A percentile compares a stretch with the other conserved stretches of the same genome.
Conservation (phyloP, 2,888 invertebrate species). For the Drosophila anomalipes region DNA sequence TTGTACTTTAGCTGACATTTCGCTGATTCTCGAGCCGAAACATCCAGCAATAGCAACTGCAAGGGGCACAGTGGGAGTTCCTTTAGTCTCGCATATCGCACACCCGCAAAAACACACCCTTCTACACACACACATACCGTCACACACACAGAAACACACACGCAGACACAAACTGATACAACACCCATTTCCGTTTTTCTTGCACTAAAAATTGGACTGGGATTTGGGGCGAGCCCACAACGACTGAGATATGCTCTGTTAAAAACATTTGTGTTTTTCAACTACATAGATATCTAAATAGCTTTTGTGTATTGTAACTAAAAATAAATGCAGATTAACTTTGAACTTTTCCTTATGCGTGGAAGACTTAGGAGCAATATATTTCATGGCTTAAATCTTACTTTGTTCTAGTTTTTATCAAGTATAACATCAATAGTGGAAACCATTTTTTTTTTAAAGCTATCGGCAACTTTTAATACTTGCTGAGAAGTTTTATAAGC, state of each 20-base stretch:
- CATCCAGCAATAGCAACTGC: slow-evolving; percentile 27
- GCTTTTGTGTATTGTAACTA: not conserved
- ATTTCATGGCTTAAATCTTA: slow-evolving; percentile 1
- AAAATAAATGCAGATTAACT: not conserved
- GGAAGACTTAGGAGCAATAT: not conserved
- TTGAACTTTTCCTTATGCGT: not conserved
- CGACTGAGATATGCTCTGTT: slow-evolving; percentile 26
- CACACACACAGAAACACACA: not conserved
- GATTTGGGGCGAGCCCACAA: not conserved
- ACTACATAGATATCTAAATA: not conserved
- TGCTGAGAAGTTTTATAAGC: not conserved
- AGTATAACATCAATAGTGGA: not conserved
- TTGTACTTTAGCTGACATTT: slow-evolving; percentile 64
- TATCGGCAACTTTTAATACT: not conserved
- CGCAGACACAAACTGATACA: slow-evolving; percentile 24
- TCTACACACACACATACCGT: slow-evolving; percentile 22
- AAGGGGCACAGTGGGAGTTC: slow-evolving; percentile 56
- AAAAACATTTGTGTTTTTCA: not conserved
- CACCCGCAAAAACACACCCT: slow-evolving; percentile 38
- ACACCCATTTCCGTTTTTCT: slow-evolving; percentile 54
- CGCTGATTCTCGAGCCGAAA: slow-evolving; percentile 62
- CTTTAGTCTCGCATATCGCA: slow-evolving; percentile 66
- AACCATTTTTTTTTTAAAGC: too few species aligned
- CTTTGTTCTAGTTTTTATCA: not conserved
- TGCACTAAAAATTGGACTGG: slow-evolving; percentile 29